Percentiles rank a stretch among this genome's conserved stretches.
Evolutionary conservation across 2,888 invertebrate species (phyloP).

Genomic region (Lycophotia porphyrea): DNA sequence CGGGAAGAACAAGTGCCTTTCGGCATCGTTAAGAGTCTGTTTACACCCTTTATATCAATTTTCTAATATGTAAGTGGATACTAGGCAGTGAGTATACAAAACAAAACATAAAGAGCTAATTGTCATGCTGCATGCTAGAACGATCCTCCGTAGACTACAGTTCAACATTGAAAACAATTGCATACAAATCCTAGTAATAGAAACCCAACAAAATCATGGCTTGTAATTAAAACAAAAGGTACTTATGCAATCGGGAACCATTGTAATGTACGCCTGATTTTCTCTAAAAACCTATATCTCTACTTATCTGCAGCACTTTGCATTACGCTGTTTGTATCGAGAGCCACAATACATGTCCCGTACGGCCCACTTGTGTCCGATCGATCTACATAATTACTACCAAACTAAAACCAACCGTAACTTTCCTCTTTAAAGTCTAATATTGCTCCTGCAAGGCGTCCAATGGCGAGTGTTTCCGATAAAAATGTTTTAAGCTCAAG

Average conservation of each 20-base stretch:
- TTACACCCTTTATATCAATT: no score
- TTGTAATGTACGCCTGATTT: constrained; percentile 18
- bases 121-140: not conserved
- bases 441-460: constrained; percentile 27
- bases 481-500: constrained; percentile 77
- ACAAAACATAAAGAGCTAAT: not conserved
- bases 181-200: not conserved
- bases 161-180: not conserved
- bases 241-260: not conserved
- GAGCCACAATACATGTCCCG: constrained; percentile 70
- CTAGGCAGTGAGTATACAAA: not conserved
- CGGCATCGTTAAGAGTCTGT: no score
- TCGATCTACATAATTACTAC: constrained; percentile 67
- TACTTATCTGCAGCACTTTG: constrained; percentile 49
- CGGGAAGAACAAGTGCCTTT: no score
- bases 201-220: not conserved
- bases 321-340: constrained; percentile 66
- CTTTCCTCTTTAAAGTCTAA: constrained; percentile 28
- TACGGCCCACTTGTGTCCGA: constrained; percentile 71
- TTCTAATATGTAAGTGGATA: not conserved
- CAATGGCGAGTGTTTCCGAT: constrained; percentile 68
- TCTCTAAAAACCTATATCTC: constrained; percentile 41
- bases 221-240: not conserved
- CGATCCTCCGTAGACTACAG: not conserved
- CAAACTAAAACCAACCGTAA: constrained; percentile 62